A percentile compares a stretch with the other conserved stretches of the same genome.
Evolutionary conservation across 1,140 invertebrate species (phyloP).

Genomic region (Hycleus cichorii): DNA sequence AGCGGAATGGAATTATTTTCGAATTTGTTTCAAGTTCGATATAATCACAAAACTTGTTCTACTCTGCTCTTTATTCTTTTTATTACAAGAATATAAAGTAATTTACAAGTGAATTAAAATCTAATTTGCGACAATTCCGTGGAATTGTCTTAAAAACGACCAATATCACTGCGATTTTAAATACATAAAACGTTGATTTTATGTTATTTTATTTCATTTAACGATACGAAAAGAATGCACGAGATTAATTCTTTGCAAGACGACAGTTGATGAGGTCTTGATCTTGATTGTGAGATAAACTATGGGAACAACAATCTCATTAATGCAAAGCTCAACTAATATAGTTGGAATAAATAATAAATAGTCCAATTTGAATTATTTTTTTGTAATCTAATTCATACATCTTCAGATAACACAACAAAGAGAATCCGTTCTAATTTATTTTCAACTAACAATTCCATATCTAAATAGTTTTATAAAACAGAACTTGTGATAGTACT

Average conservation of each 20-base stretch:
- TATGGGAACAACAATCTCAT: slow-evolving; percentile 33
- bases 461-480: too few species aligned
- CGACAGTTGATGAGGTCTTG: slow-evolving; percentile 32
- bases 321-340: slow-evolving; percentile 25
- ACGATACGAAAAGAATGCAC: too few species aligned
- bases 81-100: not conserved
- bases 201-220: too few species aligned
- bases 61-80: not conserved
- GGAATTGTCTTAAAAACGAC: not conserved
- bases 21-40: not conserved
- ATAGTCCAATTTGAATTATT: too few species aligned
- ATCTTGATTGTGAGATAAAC: slow-evolving; percentile 20
- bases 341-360: not conserved
- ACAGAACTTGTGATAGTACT: too few species aligned
- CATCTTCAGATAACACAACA: too few species aligned
- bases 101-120: not conserved
- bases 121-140: not conserved
- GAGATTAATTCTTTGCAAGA: slow-evolving; percentile 27
- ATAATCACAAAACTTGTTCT: not conserved
- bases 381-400: too few species aligned
- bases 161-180: slow-evolving; percentile 1
- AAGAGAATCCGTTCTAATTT: too few species aligned
- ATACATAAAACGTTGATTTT: not conserved
- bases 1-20: not conserved
- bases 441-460: too few species aligned